These are phyloP conservation scores for Balearica regulorum DNA, from an alignment of 2,797 vertebrate species.

Conservation along the genomic window DNA sequence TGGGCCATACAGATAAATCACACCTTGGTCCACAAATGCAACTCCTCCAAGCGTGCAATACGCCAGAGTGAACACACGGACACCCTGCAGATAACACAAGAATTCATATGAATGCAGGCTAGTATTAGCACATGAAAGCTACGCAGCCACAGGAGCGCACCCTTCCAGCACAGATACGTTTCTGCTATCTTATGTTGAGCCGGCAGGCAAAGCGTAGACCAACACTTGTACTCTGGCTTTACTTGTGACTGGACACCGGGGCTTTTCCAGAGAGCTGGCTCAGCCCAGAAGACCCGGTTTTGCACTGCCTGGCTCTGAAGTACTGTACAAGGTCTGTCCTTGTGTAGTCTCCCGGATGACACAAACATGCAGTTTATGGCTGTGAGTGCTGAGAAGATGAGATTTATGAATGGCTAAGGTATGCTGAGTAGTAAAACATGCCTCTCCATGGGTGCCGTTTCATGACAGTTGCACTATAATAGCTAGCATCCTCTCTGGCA, in stretches of 20 bases:
- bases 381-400: neutral
- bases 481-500: neutral
- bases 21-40: neutral
- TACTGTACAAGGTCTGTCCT: neutral
- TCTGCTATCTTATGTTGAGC: neutral
- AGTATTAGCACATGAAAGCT: neutral
- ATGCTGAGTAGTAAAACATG: neutral
- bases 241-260: neutral
- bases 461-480: neutral
- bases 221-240: neutral
- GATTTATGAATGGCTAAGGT: neutral
- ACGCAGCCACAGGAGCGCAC: neutral
- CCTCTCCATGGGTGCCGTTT: neutral
- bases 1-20: neutral
- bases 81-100: accelerated
- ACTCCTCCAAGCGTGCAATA: neutral
- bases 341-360: neutral
- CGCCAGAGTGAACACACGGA: neutral
- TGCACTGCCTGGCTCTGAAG: neutral
- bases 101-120: neutral
- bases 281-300: neutral
- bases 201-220: accelerated
- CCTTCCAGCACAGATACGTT: neutral
- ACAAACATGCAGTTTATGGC: neutral
- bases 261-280: neutral